Conservation (phyloP, 2,888 invertebrate species). For the Thymelicus lineola region DNA sequence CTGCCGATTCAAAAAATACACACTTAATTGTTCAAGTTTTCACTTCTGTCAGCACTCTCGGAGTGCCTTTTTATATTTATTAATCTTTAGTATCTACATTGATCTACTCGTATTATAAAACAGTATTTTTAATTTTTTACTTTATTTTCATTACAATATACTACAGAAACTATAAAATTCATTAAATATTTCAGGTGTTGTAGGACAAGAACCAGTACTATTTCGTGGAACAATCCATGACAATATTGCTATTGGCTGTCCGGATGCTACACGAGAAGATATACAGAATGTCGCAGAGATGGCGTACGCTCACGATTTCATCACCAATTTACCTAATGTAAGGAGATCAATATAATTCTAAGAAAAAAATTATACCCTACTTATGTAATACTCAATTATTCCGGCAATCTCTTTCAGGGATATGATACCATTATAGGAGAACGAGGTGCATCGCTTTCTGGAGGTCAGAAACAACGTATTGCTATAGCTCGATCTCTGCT, state of each 20-base stretch:
- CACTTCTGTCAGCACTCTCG: no score
- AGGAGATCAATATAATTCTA: constrained; percentile 50
- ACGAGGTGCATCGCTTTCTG: constrained; percentile 91
- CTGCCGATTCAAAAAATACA: no score
- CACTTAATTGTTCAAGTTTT: no score
- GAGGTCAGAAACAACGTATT: constrained; percentile 93
- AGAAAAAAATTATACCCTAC: neutral
- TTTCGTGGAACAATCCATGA: constrained; percentile 92
- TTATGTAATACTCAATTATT: no score
- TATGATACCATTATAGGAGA: constrained; percentile 93
- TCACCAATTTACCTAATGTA: constrained; percentile 88
- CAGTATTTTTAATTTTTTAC: no score
- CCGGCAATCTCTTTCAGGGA: constrained; percentile 68
- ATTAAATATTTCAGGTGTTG: constrained; percentile 83
- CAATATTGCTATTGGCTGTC: constrained; percentile 89
- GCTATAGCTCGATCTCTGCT: constrained; percentile 93
- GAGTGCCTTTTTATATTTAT: no score
- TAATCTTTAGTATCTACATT: no score
- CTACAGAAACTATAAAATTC: neutral
- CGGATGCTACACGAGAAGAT: constrained; percentile 87
- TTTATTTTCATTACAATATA: no score
- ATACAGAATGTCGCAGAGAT: constrained; percentile 89
- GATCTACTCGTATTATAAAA: no score
- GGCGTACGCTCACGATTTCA: constrained; percentile 92
- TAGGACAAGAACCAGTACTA: constrained; percentile 94